Evolutionary conservation across 2,113 vertebrate genomes (phyloP), one percentile per base, ranked within the genome.

Genomic region (Alouatta palliata): DNA sequence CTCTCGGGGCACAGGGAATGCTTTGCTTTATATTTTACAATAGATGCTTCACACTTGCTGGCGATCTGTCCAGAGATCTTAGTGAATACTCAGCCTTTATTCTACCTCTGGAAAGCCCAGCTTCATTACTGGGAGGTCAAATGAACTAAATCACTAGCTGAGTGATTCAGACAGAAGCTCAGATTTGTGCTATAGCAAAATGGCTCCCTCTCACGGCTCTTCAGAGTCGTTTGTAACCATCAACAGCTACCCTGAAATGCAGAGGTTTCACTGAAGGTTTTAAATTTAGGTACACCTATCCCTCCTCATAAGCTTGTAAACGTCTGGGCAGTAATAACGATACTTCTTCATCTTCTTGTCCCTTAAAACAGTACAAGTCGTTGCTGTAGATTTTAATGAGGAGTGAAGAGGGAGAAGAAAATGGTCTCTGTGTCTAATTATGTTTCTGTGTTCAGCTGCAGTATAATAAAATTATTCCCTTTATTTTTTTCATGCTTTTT

Each of bases 291-390:
- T 52, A 8, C 17, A 35, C 52, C 1, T 4, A 1, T 19, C 35
- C 23, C 61, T 87, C 70, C 52, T 87, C 35, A 6, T 1, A 3
- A 75, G 45, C 30, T n/a, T 8, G 40, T 17, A 27, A 82, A 37
- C 35, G 56, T 91, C 8, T 37, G 16, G 76, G 40, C 1, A 1
- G 45, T n/a, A 30, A 6, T 6, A 16, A 56, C 20, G 2, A 0
- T 35, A 43, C 43, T 17, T 32, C 30, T 81, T 35, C 35, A 9
- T 6, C 32, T 35, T 45, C 20, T 6, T 19, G 19, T 45, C 32
- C 68, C 86, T 43, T 35, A 10, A 35, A 61, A 73, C 40, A 70
- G 66, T 14, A 1, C 58, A 30, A 23, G 10, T 56, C 43, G 21
- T 47, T 68, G 27, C n/a, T 92, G 8, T 54, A 49, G 61, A 80